Conservation (phyloP, 2,113 vertebrate species). For the Elachura formosa region DNA sequence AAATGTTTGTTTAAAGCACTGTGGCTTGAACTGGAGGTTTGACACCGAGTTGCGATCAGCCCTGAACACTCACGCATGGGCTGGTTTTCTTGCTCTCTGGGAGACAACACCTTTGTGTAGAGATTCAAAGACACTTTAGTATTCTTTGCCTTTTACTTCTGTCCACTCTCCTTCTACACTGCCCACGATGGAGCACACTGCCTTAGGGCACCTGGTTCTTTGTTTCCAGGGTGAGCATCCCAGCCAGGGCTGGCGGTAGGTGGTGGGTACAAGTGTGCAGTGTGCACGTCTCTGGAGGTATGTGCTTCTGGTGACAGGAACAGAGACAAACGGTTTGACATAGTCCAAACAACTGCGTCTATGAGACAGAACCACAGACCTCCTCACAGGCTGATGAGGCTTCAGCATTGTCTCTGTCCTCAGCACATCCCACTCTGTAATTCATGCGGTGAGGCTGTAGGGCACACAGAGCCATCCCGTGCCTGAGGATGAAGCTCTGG, state of each 20-base stretch:
- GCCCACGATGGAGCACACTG: background rate
- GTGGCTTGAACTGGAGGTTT: background rate
- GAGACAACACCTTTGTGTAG: background rate
- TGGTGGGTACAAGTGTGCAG: background rate
- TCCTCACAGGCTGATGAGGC: background rate
- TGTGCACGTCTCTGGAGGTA: rapidly evolving
- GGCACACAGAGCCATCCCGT: background rate
- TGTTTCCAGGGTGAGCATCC: background rate
- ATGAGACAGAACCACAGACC: background rate
- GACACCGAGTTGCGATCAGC: background rate
- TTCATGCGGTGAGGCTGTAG: background rate
- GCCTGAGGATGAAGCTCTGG: rapidly evolving
- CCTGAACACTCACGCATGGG: background rate
- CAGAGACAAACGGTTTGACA: background rate
- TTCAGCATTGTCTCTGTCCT: background rate
- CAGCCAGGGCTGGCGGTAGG: background rate
- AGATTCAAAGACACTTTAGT: background rate
- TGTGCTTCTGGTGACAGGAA: background rate
- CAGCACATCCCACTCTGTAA: background rate
- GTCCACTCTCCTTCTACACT: background rate
- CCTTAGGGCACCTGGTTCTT: background rate
- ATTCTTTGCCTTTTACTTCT: background rate
- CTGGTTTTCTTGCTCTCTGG: background rate
- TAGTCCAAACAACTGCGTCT: background rate
- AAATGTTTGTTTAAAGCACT: background rate